These are phyloP conservation scores for Colletes gigas DNA, from an alignment of 1,140 invertebrate genomes.

Conservation along the genomic window DNA sequence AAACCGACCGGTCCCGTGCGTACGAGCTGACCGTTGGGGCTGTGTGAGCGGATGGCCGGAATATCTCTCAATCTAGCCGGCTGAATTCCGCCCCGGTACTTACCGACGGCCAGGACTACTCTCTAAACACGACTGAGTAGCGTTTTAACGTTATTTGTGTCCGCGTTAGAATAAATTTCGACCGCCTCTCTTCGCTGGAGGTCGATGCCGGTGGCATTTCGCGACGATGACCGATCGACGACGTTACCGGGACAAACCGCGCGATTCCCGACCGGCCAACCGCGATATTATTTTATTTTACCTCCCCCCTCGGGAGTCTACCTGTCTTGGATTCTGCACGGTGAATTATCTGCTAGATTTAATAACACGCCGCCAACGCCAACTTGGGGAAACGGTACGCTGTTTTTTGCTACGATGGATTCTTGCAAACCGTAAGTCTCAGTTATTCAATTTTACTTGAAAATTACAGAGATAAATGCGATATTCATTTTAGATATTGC, in stretches of 20 bases:
- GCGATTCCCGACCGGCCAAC: neutral
- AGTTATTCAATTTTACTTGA: too few relatives aligned
- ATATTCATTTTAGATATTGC: too few relatives aligned
- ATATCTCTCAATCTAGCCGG: constrained; percentile 80
- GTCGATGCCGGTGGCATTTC: constrained; percentile 18
- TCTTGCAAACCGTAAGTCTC: too few relatives aligned
- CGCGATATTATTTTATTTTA: neutral
- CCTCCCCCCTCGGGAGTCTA: neutral
- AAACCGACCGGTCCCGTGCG: constrained; percentile 47
- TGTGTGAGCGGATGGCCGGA: constrained; percentile 61
- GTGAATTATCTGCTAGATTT: too few relatives aligned
- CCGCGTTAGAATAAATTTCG: constrained; percentile 48
- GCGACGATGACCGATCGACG: neutral
- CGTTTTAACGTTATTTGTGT: constrained; percentile 52
- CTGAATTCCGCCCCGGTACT: constrained; percentile 75
- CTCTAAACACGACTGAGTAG: constrained; percentile 49
- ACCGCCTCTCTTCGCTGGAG: constrained; percentile 26
- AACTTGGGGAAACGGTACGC: too few relatives aligned
- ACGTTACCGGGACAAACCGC: neutral
- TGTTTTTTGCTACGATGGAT: too few relatives aligned
- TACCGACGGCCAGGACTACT: constrained; percentile 53
- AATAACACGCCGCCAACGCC: too few relatives aligned
- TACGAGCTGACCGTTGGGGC: constrained; percentile 46
- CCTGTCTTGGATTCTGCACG: too few relatives aligned
- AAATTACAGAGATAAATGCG: too few relatives aligned